Evolutionary conservation across 2,113 vertebrate genomes (phyloP).

Genomic region (Myocastor coypus): DNA sequence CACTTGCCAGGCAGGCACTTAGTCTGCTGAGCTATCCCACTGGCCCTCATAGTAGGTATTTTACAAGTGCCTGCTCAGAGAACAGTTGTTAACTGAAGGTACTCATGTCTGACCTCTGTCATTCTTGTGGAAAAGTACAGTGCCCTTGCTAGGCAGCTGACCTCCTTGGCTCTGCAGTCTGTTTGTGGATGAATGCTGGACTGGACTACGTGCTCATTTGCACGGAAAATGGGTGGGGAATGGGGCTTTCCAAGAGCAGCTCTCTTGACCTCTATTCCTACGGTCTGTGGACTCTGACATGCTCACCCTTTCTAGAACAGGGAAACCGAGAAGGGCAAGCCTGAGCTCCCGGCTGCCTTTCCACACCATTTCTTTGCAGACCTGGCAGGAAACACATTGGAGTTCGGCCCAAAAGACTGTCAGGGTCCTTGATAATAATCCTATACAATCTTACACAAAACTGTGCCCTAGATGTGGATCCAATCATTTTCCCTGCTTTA

Average conservation of each 20-base stretch:
- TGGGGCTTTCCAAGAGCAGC: background rate
- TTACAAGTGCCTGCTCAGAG: background rate
- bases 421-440: background rate
- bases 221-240: constrained; percentile 34
- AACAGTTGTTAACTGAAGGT: background rate
- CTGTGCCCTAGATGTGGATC: background rate
- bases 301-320: background rate
- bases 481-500: background rate
- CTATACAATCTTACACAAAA: background rate
- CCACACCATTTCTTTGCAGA: constrained; percentile 20
- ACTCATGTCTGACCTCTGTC: background rate
- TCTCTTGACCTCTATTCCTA: constrained; percentile 5
- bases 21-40: too few relatives aligned
- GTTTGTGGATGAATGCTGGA: constrained; percentile 18
- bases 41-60: background rate
- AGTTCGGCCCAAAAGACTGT: background rate
- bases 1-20: too few relatives aligned
- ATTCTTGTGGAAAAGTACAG: background rate
- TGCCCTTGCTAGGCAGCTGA: constrained; percentile 11
- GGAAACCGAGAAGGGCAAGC: constrained; percentile 19
- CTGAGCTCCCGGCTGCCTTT: constrained; percentile 15
- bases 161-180: background rate
- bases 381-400: background rate
- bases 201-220: constrained; percentile 40
- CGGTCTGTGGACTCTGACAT: background rate